Conservation (phyloP, 1,140 invertebrate genomes). For the Brachionus koreanus region DNA sequence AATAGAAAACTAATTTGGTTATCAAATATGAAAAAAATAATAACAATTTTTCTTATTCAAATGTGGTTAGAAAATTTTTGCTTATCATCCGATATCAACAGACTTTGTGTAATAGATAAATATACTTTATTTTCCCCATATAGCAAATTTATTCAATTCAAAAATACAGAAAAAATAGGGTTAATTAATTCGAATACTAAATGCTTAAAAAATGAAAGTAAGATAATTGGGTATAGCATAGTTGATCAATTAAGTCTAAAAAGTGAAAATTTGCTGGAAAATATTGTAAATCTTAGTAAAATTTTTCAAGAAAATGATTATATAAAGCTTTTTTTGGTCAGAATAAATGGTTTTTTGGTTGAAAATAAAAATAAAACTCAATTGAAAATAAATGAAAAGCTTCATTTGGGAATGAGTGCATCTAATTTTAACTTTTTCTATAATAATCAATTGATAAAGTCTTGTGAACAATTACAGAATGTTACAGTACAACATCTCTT, state of each 20-base stretch:
- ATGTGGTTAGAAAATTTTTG: background rate
- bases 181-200: background rate
- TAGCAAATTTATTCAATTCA: conserved; percentile 1
- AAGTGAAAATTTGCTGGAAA: background rate
- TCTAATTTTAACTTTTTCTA: background rate
- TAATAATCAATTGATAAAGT: background rate
- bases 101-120: background rate
- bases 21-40: no score
- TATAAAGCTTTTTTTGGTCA: background rate
- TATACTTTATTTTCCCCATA: background rate
- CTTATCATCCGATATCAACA: background rate
- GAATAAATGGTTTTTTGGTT: background rate
- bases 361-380: background rate
- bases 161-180: background rate
- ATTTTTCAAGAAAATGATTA: background rate
- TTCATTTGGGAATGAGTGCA: background rate
- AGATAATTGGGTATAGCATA: background rate
- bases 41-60: no score
- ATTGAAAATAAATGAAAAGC: background rate
- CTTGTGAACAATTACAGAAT: background rate
- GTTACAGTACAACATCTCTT: background rate
- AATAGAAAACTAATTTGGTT: no score
- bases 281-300: background rate
- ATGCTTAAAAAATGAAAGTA: background rate
- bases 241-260: background rate